Conservation (phyloP, 2,888 invertebrate genomes). For the Agapetus fuscipes region DNA sequence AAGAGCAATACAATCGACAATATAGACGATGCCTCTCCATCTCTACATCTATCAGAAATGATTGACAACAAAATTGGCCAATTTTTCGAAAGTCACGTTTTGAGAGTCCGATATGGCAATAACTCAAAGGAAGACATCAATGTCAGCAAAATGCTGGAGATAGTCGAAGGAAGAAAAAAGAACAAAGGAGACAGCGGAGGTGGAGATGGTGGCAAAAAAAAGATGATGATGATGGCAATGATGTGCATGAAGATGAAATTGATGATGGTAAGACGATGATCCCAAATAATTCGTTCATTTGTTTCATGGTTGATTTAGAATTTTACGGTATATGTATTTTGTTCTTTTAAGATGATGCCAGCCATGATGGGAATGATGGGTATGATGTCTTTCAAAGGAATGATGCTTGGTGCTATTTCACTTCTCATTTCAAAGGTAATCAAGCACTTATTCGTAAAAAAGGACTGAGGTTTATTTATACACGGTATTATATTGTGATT, state of each 20-base stretch:
- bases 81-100: slow-evolving; percentile 48
- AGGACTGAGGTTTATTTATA: no score
- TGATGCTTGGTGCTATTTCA: slow-evolving; percentile 53
- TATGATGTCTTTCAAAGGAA: slow-evolving; percentile 49
- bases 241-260: slow-evolving; percentile 52
- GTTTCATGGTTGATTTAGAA: no score
- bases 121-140: slow-evolving; percentile 23
- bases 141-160: slow-evolving; percentile 23
- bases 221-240: slow-evolving; percentile 56
- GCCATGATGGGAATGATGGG: slow-evolving; percentile 51
- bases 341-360: slow-evolving; percentile 36
- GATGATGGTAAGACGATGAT: slow-evolving; percentile 37
- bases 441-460: no score
- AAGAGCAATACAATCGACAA: slow-evolving; percentile 22
- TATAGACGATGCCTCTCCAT: slow-evolving; percentile 16
- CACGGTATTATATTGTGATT: no score
- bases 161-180: slow-evolving; percentile 31
- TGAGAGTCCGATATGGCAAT: slow-evolving; percentile 27
- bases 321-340: slow-evolving; percentile 1
- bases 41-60: slow-evolving; percentile 27
- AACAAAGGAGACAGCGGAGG: slow-evolving; percentile 32
- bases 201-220: slow-evolving; percentile 34
- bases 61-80: slow-evolving; percentile 46
- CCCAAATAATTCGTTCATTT: background rate
- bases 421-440: slow-evolving; percentile 49